Evolutionary conservation across 1,140 invertebrate species (phyloP), one percentile per base, ranked within the genome.

Genomic region (Diachasma alloeum): DNA sequence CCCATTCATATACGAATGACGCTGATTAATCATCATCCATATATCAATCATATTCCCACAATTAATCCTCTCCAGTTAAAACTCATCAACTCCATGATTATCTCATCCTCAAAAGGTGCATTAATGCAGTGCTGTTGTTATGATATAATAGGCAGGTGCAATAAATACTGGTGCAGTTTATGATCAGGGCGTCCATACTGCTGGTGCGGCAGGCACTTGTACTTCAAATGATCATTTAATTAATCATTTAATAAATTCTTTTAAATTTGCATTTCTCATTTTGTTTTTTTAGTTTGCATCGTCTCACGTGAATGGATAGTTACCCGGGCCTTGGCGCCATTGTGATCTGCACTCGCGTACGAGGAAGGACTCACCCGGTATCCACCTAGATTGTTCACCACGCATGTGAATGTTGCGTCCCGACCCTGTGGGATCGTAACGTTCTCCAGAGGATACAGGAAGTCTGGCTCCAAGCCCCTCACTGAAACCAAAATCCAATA

Each of bases 351-450:
- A 86, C 87, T 86, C 86, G 92, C 92, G 91, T 93, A 92, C 91
- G 93, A 92, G 90, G 95, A 94, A 92, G 93, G 93, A 96, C 95
- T 95, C 95, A 97, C 95, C 95, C 95, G 94, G 92, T 96, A 95
- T 93, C 95, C 94, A 86, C 95, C 95, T 85, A 97, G 93, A 92
- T 96, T 96, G 91, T 95, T 96, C 82, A 97, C 95, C 84, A 96
- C 94, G 85, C 96, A 97, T 76, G 95, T 96, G 90, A 97, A 96
- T 82, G 94, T 95, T 78, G 95, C 96, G 89, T 96, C 95, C 81
- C 95, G 91, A 69, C 96, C 95, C 87, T 96, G 94, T 69, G 95
- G 92, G 79, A 96, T 94, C 78, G 95, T 96, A 87, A 96, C 92
- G 91, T 97, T 96, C 90, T 95, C 93, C 91, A 96, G 89, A 44